A percentile compares a stretch with the other conserved stretches of the same genome.
Conservation (phyloP, 2,113 vertebrate species). For the Amblyopsis rosae region DNA sequence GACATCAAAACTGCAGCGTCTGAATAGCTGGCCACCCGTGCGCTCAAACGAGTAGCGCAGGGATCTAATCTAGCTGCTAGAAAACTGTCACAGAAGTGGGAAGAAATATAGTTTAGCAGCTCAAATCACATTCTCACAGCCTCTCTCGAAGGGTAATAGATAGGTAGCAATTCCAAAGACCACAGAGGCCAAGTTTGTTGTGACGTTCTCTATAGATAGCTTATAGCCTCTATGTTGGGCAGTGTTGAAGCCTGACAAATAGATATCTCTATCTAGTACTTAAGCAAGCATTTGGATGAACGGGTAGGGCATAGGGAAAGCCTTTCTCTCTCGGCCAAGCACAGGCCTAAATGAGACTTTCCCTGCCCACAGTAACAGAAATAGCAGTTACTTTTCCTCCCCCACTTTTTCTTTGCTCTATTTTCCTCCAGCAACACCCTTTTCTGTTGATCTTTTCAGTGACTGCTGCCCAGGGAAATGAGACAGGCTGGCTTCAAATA, state of each 20-base stretch:
- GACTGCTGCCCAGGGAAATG: slow-evolving; percentile 45
- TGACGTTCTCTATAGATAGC: slow-evolving; percentile 64
- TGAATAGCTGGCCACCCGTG: slow-evolving; percentile 13
- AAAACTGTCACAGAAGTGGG: slow-evolving; percentile 9
- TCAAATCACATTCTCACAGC: slow-evolving; percentile 47
- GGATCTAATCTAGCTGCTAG: slow-evolving; percentile 22
- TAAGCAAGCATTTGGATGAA: slow-evolving; percentile 61
- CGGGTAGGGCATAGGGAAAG: slow-evolving; percentile 65
- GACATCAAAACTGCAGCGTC: slow-evolving; percentile 58
- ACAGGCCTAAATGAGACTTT: slow-evolving; percentile 74
- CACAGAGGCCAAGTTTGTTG: slow-evolving; percentile 51
- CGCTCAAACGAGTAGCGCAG: slow-evolving; percentile 8
- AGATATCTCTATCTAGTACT: slow-evolving; percentile 75
- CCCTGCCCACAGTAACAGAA: slow-evolving; percentile 75
- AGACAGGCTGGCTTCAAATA: slow-evolving; percentile 70
- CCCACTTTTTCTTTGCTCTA: slow-evolving; percentile 44
- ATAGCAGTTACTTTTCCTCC: slow-evolving; percentile 66
- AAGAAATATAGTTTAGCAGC: slow-evolving; percentile 3
- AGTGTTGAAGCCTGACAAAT: slow-evolving; percentile 56
- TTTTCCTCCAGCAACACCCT: slow-evolving; percentile 47
- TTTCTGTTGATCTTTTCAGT: slow-evolving; percentile 55
- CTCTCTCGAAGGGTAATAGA: slow-evolving; percentile 30
- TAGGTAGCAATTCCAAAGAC: slow-evolving; percentile 54
- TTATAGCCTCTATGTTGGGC: slow-evolving; percentile 55
- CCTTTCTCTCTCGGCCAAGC: slow-evolving; percentile 66